Evolutionary conservation across 1,140 invertebrate species (phyloP), one percentile per base, ranked within the genome.

Genomic region (Prorops nasuta): DNA sequence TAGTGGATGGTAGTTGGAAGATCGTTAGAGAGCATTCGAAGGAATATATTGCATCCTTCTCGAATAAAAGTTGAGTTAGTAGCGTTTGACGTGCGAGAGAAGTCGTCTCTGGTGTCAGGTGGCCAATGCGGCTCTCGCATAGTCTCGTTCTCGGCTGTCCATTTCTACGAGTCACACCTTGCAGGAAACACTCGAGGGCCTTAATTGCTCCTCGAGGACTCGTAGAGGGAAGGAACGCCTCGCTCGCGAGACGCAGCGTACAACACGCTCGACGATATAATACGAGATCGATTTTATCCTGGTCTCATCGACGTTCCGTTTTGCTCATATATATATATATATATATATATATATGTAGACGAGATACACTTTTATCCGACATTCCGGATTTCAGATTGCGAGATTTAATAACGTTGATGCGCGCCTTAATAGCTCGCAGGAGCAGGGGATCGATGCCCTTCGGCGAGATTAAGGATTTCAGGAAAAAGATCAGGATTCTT

Each of bases 151-250:
- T 58, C 58, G 59, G 64, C 58, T 51, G 56, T 60, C 58, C 49
- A 48, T 60, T 63, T 61, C 64, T 67, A 64, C 65, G 58, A 69
- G 68, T 74, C 72, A 71, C 69, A 74, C 71, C 70, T 76, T 74
- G 67, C 71, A 76, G 71, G 70, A 74, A 74, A 71, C 66, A 72
- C 69, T 74, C 60, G 28, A 62, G 54, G 62, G n/a, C n/a, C 65
- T 69, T 72, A 72, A 76, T 76, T 74, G 69, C 70, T 68, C 58
- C 59, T 61, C 60, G 58, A 59, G 59, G 54, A 56, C 58, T 55
- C 59, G 55, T 51, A 58, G 38, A 54, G 40, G 49, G n/a, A n/a
- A n/a, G n/a, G n/a, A n/a, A n/a, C n/a, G 55, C 49, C 53, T 39
- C 47, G 51, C 53, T 36, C 44, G 51, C 47, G 52, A 58, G 53